Percentiles rank a stretch among this genome's conserved stretches.
These are phyloP conservation scores for Imbricaverruca yamaguchii DNA, from an alignment of 2,888 invertebrate genomes.

Conservation along the genomic window DNA sequence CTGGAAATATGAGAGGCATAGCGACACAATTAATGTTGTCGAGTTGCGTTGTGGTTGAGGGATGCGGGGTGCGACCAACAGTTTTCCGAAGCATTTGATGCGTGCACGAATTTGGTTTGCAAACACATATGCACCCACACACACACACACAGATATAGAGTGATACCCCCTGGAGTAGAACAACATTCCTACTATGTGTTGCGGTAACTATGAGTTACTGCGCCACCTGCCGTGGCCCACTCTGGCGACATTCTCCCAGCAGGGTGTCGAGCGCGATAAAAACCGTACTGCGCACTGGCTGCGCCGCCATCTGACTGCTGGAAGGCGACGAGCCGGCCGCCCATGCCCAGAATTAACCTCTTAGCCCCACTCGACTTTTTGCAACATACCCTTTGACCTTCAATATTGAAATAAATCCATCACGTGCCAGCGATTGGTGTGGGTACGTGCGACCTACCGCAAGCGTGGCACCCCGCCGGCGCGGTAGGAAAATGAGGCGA, in stretches of 20 bases:
- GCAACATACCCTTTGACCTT: background rate
- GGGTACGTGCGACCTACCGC: constrained; percentile 8
- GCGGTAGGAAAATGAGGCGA: background rate
- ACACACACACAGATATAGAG: too few species aligned
- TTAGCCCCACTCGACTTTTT: background rate
- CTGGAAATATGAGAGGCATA: too few species aligned
- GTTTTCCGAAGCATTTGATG: too few species aligned
- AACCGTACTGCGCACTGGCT: background rate
- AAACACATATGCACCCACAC: too few species aligned
- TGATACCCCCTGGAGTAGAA: too few species aligned
- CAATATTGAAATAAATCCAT: constrained; percentile 8
- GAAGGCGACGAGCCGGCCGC: background rate
- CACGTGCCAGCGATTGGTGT: background rate
- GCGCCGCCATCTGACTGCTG: background rate
- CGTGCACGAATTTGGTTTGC: too few species aligned
- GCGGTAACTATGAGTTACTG: too few species aligned
- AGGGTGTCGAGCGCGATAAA: background rate
- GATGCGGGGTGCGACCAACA: too few species aligned
- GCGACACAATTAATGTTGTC: too few species aligned
- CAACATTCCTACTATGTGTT: too few species aligned
- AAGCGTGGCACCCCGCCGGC: background rate
- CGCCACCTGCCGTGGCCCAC: too few species aligned
- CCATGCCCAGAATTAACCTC: background rate
- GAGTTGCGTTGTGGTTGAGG: too few species aligned
- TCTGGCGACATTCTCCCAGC: background rate